phyloP scores from a whole-genome alignment of 2,113 vertebrate species.

The Strix aluco region DNA sequence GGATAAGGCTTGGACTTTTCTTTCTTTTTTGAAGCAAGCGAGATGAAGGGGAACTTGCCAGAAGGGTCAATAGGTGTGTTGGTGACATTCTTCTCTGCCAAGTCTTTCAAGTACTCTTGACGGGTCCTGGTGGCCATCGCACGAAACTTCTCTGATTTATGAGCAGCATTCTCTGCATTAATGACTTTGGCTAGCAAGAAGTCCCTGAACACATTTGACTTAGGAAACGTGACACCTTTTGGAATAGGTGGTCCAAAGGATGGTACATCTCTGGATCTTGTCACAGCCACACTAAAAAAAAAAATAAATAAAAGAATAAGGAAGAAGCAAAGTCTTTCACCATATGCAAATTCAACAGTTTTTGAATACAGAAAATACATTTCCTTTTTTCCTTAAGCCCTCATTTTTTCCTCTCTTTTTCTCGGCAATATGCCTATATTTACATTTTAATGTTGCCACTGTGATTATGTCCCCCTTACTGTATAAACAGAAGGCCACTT shows the following conservation, averaged over 20 bases:
- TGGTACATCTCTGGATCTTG: conserved; percentile 94
- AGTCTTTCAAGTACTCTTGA: conserved; percentile 93
- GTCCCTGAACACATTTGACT: conserved; percentile 97
- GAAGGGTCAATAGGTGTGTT: conserved; percentile 91
- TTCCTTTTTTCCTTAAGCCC: background rate
- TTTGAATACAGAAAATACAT: background rate
- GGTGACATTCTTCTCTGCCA: conserved; percentile 95
- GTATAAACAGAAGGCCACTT: background rate
- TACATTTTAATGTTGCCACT: background rate
- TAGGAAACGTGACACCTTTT: conserved; percentile 93
- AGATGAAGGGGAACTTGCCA: conserved; percentile 95
- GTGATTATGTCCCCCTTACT: background rate
- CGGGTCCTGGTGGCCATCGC: conserved; percentile 95
- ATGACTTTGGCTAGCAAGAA: conserved; percentile 95
- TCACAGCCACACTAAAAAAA: conserved; percentile 87
- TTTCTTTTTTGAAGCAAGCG: conserved; percentile 92
- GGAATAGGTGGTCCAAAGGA: conserved; percentile 94
- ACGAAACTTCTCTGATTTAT: conserved; percentile 95
- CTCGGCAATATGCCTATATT: background rate
- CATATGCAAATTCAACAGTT: background rate
- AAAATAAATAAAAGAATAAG: background rate
- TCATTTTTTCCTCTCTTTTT: background rate
- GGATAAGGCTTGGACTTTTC: conserved; percentile 90
- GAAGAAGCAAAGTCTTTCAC: background rate
- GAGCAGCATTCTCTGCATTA: conserved; percentile 95